Evolutionary conservation across 2,888 invertebrate genomes (phyloP).

Genomic region (Pogonocherus hispidulus): DNA sequence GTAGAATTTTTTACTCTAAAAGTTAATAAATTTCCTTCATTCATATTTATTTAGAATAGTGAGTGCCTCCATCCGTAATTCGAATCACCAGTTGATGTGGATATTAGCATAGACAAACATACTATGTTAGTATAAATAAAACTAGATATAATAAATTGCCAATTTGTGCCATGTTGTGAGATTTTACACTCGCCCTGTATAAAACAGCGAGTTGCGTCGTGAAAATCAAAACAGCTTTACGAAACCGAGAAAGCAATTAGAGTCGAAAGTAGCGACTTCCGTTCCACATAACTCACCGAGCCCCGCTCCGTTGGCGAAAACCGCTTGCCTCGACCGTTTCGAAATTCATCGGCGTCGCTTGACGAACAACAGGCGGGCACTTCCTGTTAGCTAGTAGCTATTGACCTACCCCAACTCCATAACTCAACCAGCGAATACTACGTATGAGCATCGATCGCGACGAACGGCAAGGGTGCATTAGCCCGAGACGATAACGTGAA

Average conservation of each 20-base stretch:
- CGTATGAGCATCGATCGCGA: slow-evolving; percentile 25
- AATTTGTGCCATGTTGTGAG: too few species aligned
- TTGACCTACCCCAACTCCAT: slow-evolving; percentile 40
- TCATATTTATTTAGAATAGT: too few species aligned
- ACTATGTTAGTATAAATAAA: too few species aligned
- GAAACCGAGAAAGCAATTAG: slow-evolving; percentile 8
- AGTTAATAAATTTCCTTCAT: too few species aligned
- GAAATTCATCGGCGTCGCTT: slow-evolving; percentile 21
- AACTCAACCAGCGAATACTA: slow-evolving; percentile 21
- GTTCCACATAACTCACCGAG: slow-evolving; percentile 15
- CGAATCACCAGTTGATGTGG: too few species aligned
- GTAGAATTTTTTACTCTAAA: too few species aligned
- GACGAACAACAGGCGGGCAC: slow-evolving; percentile 28
- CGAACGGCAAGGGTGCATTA: slow-evolving; percentile 8
- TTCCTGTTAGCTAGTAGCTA: slow-evolving; percentile 32
- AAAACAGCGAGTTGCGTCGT: too few species aligned
- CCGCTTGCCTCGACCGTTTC: slow-evolving; percentile 13
- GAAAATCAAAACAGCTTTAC: not conserved
- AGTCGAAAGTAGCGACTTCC: slow-evolving; percentile 25
- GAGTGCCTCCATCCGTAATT: too few species aligned
- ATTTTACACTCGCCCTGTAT: too few species aligned
- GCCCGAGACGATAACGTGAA: not conserved
- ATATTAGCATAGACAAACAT: too few species aligned
- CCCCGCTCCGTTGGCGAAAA: not conserved
- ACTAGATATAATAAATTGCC: too few species aligned